Evolutionary conservation across 2,888 invertebrate genomes (phyloP).

Genomic region (Epirrhoe tristata): DNA sequence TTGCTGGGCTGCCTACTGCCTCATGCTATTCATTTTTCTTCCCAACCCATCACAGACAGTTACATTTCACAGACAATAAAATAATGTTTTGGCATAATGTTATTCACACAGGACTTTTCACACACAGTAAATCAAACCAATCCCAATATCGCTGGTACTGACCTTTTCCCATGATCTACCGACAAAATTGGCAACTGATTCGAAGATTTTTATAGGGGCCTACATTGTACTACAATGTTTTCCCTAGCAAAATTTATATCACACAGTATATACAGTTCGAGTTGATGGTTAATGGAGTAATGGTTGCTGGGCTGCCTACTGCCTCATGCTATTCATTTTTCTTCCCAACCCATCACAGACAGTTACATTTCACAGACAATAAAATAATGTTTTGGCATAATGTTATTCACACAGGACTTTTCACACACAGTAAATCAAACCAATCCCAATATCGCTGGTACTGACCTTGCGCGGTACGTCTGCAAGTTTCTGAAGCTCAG

Average conservation of each 20-base stretch:
- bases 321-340: no score
- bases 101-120: constrained; percentile 2
- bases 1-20: no score
- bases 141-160: not conserved
- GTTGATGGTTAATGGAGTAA: no score
- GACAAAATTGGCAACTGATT: constrained; percentile 6
- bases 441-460: constrained; percentile 1
- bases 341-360: not conserved
- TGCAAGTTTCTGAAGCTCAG: constrained; percentile 37
- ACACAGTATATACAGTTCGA: no score
- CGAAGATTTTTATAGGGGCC: no score
- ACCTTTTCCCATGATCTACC: constrained; percentile 17
- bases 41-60: not conserved
- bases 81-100: not conserved
- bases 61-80: not conserved
- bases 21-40: no score
- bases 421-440: not conserved
- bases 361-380: not conserved
- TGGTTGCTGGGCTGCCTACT: no score
- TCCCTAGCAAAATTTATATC: no score
- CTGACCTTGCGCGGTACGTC: constrained; percentile 13
- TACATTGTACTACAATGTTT: no score
- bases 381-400: not conserved
- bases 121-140: not conserved
- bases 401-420: constrained; percentile 2